Conservation (phyloP, 2,113 vertebrate species). For the Nannobrachium achirus region DNA sequence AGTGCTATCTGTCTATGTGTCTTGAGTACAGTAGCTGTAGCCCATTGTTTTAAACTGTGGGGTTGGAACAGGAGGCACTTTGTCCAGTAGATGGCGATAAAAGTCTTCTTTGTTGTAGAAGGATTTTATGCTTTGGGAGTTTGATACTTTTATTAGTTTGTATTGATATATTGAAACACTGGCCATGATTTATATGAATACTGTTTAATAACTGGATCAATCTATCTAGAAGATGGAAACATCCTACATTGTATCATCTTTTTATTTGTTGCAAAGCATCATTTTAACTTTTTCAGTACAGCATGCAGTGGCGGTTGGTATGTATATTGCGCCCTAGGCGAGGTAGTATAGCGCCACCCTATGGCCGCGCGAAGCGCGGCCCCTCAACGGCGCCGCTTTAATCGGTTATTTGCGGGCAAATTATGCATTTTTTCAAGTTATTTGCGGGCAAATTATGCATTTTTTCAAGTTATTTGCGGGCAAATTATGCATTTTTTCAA, state of each 20-base stretch:
- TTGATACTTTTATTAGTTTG: background rate
- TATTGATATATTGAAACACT: background rate
- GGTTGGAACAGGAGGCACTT: background rate
- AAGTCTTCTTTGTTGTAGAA: background rate
- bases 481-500: too few species aligned
- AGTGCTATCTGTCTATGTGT: background rate
- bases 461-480: too few species aligned
- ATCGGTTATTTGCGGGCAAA: too few species aligned
- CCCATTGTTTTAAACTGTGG: background rate
- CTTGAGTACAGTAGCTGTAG: background rate
- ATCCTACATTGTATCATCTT: background rate
- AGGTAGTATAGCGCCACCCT: too few species aligned
- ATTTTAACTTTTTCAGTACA: background rate
- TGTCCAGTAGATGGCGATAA: constrained; percentile 67
- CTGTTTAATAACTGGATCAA: background rate
- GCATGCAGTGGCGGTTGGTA: background rate
- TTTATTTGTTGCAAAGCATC: background rate
- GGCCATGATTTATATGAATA: background rate
- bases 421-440: too few species aligned
- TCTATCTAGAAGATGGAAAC: background rate
- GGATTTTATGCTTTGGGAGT: background rate
- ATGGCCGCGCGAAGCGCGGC: too few species aligned
- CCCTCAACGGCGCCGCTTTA: too few species aligned
- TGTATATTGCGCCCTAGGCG: too few species aligned
- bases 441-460: too few species aligned